Conservation (phyloP, 2,888 invertebrate genomes). For the Polydrusus cervinus region DNA sequence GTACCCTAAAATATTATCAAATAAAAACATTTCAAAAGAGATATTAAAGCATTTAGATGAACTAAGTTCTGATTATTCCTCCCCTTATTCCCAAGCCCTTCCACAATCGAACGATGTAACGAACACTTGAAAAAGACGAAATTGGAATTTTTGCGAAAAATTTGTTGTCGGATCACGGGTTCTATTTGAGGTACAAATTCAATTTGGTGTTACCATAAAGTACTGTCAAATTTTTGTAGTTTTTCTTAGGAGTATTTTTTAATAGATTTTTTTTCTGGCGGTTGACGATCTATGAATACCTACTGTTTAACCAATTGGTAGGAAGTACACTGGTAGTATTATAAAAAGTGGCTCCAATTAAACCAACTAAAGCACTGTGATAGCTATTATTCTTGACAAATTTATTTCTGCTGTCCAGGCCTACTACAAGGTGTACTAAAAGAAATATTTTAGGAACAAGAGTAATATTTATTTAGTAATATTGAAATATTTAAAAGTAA, state of each 20-base stretch:
- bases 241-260: constrained; percentile 60
- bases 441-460: too few relatives aligned
- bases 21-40: constrained; percentile 75
- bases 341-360: too few relatives aligned
- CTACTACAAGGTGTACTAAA: too few relatives aligned
- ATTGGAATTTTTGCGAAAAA: constrained; percentile 59
- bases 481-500: too few relatives aligned
- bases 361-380: too few relatives aligned
- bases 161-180: constrained; percentile 58
- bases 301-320: not conserved
- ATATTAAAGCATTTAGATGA: constrained; percentile 69
- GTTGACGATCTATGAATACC: constrained; percentile 54
- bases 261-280: constrained; percentile 61
- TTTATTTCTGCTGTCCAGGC: too few relatives aligned
- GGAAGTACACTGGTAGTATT: too few relatives aligned
- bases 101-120: constrained; percentile 65
- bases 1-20: constrained; percentile 78
- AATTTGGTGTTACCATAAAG: constrained; percentile 51
- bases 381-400: too few relatives aligned
- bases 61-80: constrained; percentile 58
- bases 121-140: constrained; percentile 65
- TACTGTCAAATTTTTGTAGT: constrained; percentile 56
- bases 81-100: constrained; percentile 60
- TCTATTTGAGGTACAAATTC: constrained; percentile 58
- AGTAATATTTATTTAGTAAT: too few relatives aligned